Conservation (phyloP, 2,888 invertebrate species). For the Dolomedes plantarius region DNA sequence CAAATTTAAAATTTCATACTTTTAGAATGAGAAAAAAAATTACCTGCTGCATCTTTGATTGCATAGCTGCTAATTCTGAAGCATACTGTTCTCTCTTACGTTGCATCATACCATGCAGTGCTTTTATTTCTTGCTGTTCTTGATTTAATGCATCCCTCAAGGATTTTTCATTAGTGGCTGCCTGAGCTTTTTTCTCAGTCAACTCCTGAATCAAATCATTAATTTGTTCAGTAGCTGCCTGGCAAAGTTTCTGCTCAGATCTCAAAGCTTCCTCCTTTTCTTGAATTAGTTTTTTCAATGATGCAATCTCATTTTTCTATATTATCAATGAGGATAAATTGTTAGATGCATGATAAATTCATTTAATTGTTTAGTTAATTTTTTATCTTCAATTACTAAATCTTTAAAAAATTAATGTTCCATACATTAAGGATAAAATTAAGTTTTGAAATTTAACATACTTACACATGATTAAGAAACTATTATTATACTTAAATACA, state of each 20-base stretch:
- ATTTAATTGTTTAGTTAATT: too few species aligned
- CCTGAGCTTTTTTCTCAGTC: conserved; percentile 81
- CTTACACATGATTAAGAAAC: too few species aligned
- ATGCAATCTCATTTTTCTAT: conserved; percentile 83
- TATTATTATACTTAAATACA: too few species aligned
- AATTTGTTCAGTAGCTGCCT: conserved; percentile 85
- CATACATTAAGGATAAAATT: background rate
- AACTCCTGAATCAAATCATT: conserved; percentile 86
- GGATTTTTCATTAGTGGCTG: conserved; percentile 41
- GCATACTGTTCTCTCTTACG: conserved; percentile 53
- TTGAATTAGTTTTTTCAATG: conserved; percentile 81
- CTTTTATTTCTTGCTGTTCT: conserved; percentile 64
- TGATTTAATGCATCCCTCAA: conserved; percentile 52
- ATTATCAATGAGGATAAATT: conserved; percentile 75
- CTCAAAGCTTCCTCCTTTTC: conserved; percentile 82
- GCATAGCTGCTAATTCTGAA: conserved; percentile 41
- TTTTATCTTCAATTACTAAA: too few species aligned
- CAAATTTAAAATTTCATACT: too few species aligned
- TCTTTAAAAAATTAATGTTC: too few species aligned
- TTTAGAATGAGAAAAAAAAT: too few species aligned
- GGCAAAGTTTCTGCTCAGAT: conserved; percentile 79
- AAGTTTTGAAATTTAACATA: too few species aligned
- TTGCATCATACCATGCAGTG: conserved; percentile 62
- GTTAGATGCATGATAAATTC: too few species aligned
- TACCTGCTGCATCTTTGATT: conserved; percentile 55